A percentile compares a stretch with the other conserved stretches of the same genome.
Conservation (phyloP, 2,113 vertebrate genomes). For the Prionailurus bengalensis region DNA sequence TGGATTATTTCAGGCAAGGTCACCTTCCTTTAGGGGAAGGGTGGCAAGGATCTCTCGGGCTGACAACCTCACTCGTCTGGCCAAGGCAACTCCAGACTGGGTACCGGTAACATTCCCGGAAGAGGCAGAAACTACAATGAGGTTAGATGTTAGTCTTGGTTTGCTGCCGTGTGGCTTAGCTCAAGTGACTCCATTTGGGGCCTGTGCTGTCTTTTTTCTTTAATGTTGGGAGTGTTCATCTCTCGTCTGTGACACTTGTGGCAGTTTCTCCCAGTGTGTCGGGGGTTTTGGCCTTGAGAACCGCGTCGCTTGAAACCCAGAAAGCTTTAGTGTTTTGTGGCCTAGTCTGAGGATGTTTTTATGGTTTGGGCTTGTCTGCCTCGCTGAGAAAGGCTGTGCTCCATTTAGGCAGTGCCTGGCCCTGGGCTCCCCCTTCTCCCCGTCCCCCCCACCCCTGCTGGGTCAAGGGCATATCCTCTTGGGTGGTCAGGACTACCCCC, state of each 20-base stretch:
- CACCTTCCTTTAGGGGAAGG: background rate
- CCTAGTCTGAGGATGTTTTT: background rate
- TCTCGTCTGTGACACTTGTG: background rate
- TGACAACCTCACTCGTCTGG: background rate
- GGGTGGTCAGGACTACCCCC: background rate
- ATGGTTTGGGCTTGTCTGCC: background rate
- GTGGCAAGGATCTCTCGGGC: background rate
- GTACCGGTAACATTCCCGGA: background rate
- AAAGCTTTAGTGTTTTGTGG: background rate
- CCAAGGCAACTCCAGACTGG: background rate
- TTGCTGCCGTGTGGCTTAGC: background rate
- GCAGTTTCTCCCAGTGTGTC: no score
- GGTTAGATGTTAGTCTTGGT: background rate
- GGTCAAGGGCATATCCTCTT: background rate
- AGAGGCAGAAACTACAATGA: background rate
- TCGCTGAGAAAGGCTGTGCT: background rate
- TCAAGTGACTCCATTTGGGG: background rate
- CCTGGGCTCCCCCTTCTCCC: rapidly evolving
- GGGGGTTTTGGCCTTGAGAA: background rate
- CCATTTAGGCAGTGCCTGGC: background rate
- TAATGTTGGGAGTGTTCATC: background rate
- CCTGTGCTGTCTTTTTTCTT: background rate
- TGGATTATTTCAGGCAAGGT: background rate
- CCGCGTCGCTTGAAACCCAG: background rate
- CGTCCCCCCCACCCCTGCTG: no score